phyloP scores from a whole-genome alignment of 1,140 invertebrate species.

The Sarcophaga bullata region DNA sequence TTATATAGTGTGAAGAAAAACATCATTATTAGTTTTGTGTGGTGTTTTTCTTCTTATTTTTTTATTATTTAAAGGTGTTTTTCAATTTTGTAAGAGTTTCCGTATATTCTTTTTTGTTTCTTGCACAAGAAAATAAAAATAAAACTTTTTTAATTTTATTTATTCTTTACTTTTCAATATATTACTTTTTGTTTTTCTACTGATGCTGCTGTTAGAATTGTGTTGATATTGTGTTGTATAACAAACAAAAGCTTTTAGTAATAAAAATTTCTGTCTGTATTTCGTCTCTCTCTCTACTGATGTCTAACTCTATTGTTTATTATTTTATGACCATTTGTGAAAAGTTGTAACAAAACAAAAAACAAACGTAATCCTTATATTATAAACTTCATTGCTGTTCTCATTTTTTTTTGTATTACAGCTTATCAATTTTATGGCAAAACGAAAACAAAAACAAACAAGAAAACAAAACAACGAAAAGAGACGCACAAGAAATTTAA shows the following conservation, averaged over 20 bases:
- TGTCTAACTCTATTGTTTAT: not conserved
- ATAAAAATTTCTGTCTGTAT: not conserved
- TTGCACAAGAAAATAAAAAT: not conserved
- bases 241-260: constrained; percentile 12
- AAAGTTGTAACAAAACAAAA: not conserved
- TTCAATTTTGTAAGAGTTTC: not conserved
- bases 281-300: not conserved
- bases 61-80: constrained; percentile 26
- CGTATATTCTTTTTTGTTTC: not conserved
- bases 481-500: not conserved
- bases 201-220: not conserved
- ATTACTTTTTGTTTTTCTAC: not conserved
- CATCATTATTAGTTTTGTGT: not conserved
- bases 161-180: constrained; percentile 32
- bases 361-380: constrained; percentile 18
- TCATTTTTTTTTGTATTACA: not conserved
- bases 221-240: too few species aligned
- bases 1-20: too few species aligned
- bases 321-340: constrained; percentile 31
- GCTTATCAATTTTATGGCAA: constrained; percentile 17
- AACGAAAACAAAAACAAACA: not conserved
- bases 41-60: not conserved
- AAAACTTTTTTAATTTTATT: constrained; percentile 32
- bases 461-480: too few species aligned
- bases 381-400: not conserved